Conservation (phyloP, 2,888 invertebrate genomes). For the Parnassius glacialis region DNA sequence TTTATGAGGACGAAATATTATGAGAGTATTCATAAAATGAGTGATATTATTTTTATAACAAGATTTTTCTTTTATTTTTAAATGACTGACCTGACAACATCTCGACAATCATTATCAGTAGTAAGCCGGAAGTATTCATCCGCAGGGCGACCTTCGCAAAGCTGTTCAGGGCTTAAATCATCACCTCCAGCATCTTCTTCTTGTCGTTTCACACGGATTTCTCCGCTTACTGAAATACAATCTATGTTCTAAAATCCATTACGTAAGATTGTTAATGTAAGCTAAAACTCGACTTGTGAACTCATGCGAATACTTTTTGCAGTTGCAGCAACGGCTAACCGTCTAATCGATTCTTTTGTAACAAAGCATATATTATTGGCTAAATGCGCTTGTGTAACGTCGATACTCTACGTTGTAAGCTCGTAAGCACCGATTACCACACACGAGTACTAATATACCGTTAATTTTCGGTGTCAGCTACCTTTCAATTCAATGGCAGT, state of each 20-base stretch:
- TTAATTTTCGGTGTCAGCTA: slow-evolving; percentile 54
- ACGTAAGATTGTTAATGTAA: slow-evolving; percentile 12
- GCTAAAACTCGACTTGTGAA: slow-evolving; percentile 11
- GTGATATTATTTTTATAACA: too few relatives aligned
- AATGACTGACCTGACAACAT: slow-evolving; percentile 90
- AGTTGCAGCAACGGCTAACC: slow-evolving; percentile 19
- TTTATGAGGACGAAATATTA: slow-evolving; percentile 2
- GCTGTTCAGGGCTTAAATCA: slow-evolving; percentile 87
- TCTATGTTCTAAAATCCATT: slow-evolving; percentile 19
- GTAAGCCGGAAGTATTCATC: slow-evolving; percentile 95
- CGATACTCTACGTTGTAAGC: slow-evolving; percentile 37
- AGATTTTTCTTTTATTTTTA: too few relatives aligned
- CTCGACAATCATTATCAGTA: slow-evolving; percentile 93
- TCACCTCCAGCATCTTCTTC: slow-evolving; percentile 83
- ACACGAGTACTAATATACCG: slow-evolving; percentile 62
- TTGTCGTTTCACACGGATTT: slow-evolving; percentile 82
- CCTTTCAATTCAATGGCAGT: slow-evolving; percentile 40
- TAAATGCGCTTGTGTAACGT: slow-evolving; percentile 63
- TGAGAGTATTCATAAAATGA: too few relatives aligned
- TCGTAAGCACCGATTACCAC: slow-evolving; percentile 71
- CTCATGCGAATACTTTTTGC: slow-evolving; percentile 28
- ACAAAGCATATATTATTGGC: slow-evolving; percentile 32
- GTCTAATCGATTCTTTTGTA: slow-evolving; percentile 23
- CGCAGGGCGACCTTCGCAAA: slow-evolving; percentile 92
- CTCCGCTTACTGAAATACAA: slow-evolving; percentile 66